phyloP scores from a whole-genome alignment of 2,888 invertebrate species.

The Amblyjoppa proteus region DNA sequence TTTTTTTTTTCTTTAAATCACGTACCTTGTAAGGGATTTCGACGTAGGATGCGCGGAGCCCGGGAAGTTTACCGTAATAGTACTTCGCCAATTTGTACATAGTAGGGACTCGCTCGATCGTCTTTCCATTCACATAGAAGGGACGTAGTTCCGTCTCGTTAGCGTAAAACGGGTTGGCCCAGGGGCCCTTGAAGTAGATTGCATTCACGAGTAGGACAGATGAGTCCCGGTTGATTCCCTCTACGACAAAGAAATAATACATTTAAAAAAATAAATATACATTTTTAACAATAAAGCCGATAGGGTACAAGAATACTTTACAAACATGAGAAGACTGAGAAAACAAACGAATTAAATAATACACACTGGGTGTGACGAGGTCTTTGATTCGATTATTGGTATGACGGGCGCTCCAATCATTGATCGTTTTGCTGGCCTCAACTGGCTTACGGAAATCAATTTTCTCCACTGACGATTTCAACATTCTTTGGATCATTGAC shows the following conservation, averaged over 20 bases:
- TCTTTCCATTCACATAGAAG: conserved; percentile 88
- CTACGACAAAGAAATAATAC: conserved; percentile 75
- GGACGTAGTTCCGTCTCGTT: conserved; percentile 81
- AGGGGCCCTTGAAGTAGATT: conserved; percentile 94
- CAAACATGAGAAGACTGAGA: conserved; percentile 5
- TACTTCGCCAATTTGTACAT: conserved; percentile 88
- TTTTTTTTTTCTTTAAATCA: background rate
- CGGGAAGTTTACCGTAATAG: conserved; percentile 85
- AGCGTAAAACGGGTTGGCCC: conserved; percentile 89
- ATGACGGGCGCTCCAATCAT: conserved; percentile 91
- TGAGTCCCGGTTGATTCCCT: conserved; percentile 86
- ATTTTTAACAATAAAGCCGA: background rate
- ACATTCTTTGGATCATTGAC: conserved; percentile 87
- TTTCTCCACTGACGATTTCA: conserved; percentile 88
- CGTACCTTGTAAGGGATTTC: conserved; percentile 89
- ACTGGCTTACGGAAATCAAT: conserved; percentile 87
- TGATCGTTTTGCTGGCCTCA: conserved; percentile 88
- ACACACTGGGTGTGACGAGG: conserved; percentile 87
- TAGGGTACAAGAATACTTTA: conserved; percentile 5
- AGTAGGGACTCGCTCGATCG: conserved; percentile 89
- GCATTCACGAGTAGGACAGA: conserved; percentile 93
- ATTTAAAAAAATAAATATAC: no score
- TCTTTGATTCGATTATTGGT: conserved; percentile 86
- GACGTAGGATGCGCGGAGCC: conserved; percentile 88
- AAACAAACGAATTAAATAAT: background rate